phyloP scores from a whole-genome alignment of 1,140 invertebrate species.

The Magallana gigas region DNA sequence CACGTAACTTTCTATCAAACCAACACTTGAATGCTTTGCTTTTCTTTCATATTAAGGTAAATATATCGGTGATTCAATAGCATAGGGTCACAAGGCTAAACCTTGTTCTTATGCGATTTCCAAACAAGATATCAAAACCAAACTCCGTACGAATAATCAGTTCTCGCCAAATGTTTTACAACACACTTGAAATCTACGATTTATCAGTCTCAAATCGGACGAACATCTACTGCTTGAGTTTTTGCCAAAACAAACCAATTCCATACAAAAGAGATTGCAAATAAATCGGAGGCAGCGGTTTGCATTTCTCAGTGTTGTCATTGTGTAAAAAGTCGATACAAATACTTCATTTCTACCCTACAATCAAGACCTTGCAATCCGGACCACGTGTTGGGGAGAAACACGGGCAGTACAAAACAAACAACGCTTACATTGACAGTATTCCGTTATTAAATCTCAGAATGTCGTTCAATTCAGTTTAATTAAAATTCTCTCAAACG shows the following conservation, averaged over 20 bases:
- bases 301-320: background rate
- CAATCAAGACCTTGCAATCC: background rate
- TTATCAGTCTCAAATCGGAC: background rate
- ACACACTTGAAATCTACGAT: background rate
- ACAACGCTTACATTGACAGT: background rate
- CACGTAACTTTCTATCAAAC: no score
- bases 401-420: background rate
- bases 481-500: constrained; percentile 1
- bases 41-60: background rate
- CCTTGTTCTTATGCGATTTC: background rate
- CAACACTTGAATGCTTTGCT: no score
- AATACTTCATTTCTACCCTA: background rate
- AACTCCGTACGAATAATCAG: background rate
- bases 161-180: constrained; percentile 13
- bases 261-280: constrained; percentile 6
- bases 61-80: background rate
- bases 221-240: constrained; percentile 7
- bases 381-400: background rate
- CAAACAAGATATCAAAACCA: constrained; percentile 11
- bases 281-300: background rate
- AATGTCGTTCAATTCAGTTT: background rate
- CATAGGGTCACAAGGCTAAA: background rate
- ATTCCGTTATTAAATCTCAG: background rate
- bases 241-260: constrained; percentile 23
- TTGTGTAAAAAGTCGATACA: constrained; percentile 15